These are phyloP conservation scores for Dinoponera quadriceps DNA, from an alignment of 1,140 invertebrate species.

Conservation along the genomic window DNA sequence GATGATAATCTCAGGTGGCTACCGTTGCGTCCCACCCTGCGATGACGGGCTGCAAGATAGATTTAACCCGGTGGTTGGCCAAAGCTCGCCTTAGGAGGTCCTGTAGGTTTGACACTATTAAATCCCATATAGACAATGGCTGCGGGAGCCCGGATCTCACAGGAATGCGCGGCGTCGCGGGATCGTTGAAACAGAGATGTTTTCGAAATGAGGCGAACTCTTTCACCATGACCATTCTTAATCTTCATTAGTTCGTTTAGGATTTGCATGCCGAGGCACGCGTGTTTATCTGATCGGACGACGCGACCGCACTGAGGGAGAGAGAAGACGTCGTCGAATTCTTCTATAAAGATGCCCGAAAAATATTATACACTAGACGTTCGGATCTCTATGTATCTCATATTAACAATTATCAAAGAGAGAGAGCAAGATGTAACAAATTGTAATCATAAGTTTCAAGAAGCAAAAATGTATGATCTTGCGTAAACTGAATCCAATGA, in stretches of 20 bases:
- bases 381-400: neutral
- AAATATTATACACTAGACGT: constrained; percentile 9
- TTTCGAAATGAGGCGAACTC: constrained; percentile 81
- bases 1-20: constrained; percentile 76
- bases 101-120: constrained; percentile 70
- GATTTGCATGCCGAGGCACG: constrained; percentile 80
- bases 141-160: constrained; percentile 67
- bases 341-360: constrained; percentile 25
- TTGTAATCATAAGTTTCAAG: neutral
- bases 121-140: constrained; percentile 75
- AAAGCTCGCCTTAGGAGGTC: constrained; percentile 82
- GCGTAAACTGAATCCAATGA: too few species aligned
- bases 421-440: neutral
- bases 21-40: constrained; percentile 67
- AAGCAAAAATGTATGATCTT: neutral
- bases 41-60: constrained; percentile 63
- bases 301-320: constrained; percentile 71
- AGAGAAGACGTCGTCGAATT: constrained; percentile 44
- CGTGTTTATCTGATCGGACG: constrained; percentile 79
- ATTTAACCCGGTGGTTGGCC: constrained; percentile 72
- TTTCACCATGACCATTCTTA: constrained; percentile 80
- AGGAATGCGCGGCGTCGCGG: constrained; percentile 73
- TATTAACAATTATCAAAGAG: neutral
- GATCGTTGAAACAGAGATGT: constrained; percentile 65
- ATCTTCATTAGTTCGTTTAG: constrained; percentile 82